Evolutionary conservation across 2,797 vertebrate genomes (phyloP).

Genomic region (Typhlichthys subterraneus): DNA sequence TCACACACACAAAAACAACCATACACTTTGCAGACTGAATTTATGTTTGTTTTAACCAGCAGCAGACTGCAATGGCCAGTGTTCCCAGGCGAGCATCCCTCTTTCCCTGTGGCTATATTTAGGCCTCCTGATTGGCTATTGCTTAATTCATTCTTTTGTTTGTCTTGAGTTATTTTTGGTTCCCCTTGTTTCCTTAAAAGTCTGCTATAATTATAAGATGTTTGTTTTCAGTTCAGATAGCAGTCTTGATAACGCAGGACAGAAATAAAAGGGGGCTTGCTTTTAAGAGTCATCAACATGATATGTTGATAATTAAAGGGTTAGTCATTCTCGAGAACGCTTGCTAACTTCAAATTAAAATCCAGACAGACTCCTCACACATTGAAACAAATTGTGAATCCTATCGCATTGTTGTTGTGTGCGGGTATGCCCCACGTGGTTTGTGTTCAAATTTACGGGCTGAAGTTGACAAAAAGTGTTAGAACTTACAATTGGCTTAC

Average conservation of each 20-base stretch:
- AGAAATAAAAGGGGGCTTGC: conserved; percentile 27
- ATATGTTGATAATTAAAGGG: too few species aligned
- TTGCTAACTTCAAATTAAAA: too few species aligned
- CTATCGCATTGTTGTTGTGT: too few species aligned
- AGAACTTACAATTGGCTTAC: too few species aligned
- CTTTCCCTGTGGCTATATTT: conserved; percentile 43
- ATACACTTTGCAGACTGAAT: conserved; percentile 32
- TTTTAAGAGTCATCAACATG: not conserved
- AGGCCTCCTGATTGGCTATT: conserved; percentile 19
- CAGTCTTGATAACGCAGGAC: conserved; percentile 4
- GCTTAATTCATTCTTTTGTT: conserved; percentile 22
- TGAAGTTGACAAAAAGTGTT: too few species aligned
- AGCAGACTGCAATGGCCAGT: conserved; percentile 27
- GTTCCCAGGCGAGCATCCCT: conserved; percentile 27
- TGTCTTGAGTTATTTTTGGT: conserved; percentile 11
- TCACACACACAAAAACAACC: conserved; percentile 20
- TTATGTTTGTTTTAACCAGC: conserved; percentile 57
- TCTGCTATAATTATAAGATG: conserved; percentile 4
- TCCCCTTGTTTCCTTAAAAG: conserved; percentile 7
- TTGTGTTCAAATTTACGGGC: too few species aligned
- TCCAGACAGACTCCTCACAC: too few species aligned
- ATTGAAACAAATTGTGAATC: too few species aligned
- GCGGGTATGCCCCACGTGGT: too few species aligned
- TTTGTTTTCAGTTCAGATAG: conserved; percentile 8
- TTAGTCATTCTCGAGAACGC: too few species aligned